These are phyloP conservation scores for Neolamprologus variostigma DNA, from an alignment of 2,113 vertebrate species.

Conservation along the genomic window DNA sequence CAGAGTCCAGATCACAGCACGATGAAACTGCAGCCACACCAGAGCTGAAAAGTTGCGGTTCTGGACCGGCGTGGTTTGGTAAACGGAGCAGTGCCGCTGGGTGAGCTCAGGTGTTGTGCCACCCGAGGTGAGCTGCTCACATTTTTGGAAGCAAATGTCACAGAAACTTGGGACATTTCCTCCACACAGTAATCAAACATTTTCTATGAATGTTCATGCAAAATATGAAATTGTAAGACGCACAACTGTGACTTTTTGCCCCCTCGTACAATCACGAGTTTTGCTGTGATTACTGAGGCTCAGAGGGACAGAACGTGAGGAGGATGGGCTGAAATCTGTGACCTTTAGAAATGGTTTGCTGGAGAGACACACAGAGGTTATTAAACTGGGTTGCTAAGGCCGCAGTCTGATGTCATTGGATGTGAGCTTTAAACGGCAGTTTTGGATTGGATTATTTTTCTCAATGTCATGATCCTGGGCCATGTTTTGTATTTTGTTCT, in stretches of 20 bases:
- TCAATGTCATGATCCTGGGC: fast-evolving
- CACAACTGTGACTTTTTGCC: conserved; percentile 31
- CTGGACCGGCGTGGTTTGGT: neutral
- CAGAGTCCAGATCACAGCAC: conserved; percentile 16
- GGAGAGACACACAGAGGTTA: neutral
- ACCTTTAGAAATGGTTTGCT: neutral
- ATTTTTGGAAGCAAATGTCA: conserved; percentile 15
- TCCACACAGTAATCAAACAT: neutral
- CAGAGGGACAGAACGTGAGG: neutral
- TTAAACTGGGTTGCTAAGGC: neutral
- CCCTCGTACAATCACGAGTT: neutral
- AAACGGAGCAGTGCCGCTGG: neutral
- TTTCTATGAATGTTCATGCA: conserved; percentile 1
- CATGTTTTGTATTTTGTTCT: neutral
- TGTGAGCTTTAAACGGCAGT: neutral
- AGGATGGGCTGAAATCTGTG: neutral
- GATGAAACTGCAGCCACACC: neutral
- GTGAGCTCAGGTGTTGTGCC: conserved; percentile 32
- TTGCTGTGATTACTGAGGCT: neutral
- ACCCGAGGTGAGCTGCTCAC: neutral
- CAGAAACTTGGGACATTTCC: conserved; percentile 9
- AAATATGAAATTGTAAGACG: conserved; percentile 2
- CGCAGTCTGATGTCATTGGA: neutral
- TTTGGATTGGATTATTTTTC: neutral
- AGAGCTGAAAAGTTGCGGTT: neutral